Evolutionary conservation across 2,797 vertebrate species (phyloP), one percentile per base, ranked within the genome.

Genomic region (Eulemur mongoz): DNA sequence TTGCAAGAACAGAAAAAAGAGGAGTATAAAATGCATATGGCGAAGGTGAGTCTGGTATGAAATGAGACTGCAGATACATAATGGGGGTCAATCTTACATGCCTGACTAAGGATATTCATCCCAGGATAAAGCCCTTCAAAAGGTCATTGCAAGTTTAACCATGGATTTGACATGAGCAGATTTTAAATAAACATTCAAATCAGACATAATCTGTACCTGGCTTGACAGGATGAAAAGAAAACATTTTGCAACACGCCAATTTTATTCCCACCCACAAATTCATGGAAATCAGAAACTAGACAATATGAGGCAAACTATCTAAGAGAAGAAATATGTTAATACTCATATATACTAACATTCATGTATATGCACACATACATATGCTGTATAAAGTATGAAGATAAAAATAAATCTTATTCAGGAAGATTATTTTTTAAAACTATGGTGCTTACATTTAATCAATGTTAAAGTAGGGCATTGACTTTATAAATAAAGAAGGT

Each of bases 401-500:
- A 30, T 76, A 43, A 65, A 61, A 72, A 82, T 12, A 50, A 73
- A 45, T 35, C 8, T 73, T 54, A 30, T 25, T 90, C 45, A 67
- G 23, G 40, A 73, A 72, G 23, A 27, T 1, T 25, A 22, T 30
- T 78, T 84, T 88, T 84, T 30, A 22, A 52, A 96, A 18, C 61
- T 6, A 80, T 10, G 23, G 11, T 63, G 8, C 27, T 88, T 52
- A n/a, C 45, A 94, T 93, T 57, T 94, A 63, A 52, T 82, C 54
- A 63, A 0, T 38, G 38, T 70, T 85, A 54, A 92, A 91, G 12
- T 38, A 75, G 63, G 69, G 15, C 17, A 59, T 2, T 63, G 27
- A 69, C 70, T 94, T 85, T 65, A 65, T 65, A 93, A 97, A 91
- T 83, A 79, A 88, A 15, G 38, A 95, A 72, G 13, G 22, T 72